Evolutionary conservation across 64 coral and sea anemone species (phyloP).

Genomic region (Montipora cactus): DNA sequence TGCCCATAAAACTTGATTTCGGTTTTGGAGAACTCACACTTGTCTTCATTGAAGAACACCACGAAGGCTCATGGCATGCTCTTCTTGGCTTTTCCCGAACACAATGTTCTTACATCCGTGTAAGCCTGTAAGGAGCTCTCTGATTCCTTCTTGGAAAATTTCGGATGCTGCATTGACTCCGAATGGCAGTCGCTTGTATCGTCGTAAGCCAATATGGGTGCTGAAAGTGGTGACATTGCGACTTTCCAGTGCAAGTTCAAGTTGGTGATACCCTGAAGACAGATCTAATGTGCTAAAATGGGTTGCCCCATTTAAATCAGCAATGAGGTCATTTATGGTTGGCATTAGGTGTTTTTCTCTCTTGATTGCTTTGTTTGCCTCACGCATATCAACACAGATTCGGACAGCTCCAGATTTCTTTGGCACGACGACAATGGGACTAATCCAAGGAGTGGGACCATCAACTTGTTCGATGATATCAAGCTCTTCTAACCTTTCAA

Average conservation of each 20-base stretch:
- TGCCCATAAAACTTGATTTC: constrained; percentile 61
- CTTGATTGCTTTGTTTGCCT: constrained; percentile 57
- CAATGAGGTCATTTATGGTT: constrained; percentile 54
- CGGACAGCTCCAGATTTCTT: constrained; percentile 34
- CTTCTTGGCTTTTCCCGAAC: constrained; percentile 32
- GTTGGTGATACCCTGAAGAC: constrained; percentile 58
- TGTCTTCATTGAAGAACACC: constrained; percentile 47
- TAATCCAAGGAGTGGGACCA: constrained; percentile 21
- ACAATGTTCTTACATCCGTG: constrained; percentile 65
- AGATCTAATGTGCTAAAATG: constrained; percentile 44
- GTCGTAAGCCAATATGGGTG: constrained; percentile 49
- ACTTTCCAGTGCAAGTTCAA: constrained; percentile 39
- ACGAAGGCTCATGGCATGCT: constrained; percentile 60
- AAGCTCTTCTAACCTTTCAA: constrained; percentile 18
- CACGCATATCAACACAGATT: constrained; percentile 40
- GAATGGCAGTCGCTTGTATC: constrained; percentile 76
- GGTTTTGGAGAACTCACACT: constrained; percentile 54
- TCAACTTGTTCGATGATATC: no score
- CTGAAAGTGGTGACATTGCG: constrained; percentile 27
- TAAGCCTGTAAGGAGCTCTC: constrained; percentile 48
- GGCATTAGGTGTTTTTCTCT: constrained; percentile 52
- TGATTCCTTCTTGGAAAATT: constrained; percentile 63
- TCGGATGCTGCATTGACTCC: constrained; percentile 74
- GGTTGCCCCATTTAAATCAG: constrained; percentile 44
- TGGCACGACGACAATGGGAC: constrained; percentile 27